These are phyloP conservation scores for Mallateleia sp. DNA, from an alignment of 2,888 invertebrate genomes.

Conservation along the genomic window DNA sequence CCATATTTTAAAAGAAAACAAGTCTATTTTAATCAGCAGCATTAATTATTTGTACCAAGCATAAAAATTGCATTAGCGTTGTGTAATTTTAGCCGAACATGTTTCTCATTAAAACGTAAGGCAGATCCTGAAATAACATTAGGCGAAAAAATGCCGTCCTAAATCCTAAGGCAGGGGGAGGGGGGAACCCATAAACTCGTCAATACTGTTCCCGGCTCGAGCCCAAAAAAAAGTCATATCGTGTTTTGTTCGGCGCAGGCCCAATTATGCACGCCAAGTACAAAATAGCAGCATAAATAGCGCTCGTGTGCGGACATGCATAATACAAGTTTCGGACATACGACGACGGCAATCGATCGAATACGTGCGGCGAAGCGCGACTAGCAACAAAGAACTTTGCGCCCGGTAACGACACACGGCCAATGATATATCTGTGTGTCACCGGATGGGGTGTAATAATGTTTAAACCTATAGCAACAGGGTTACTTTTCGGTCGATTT, in stretches of 20 bases:
- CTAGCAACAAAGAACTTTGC: constrained; percentile 76
- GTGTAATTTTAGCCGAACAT: constrained; percentile 30
- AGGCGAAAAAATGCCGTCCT: constrained; percentile 36
- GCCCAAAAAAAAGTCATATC: constrained; percentile 36
- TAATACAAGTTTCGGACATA: constrained; percentile 74
- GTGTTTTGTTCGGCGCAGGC: constrained; percentile 48
- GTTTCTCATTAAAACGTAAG: constrained; percentile 55
- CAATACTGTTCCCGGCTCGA: constrained; percentile 27
- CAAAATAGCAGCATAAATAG: constrained; percentile 62
- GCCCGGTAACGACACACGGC: constrained; percentile 72
- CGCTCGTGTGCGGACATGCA: constrained; percentile 67
- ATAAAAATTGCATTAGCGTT: constrained; percentile 43
- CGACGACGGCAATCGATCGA: constrained; percentile 70
- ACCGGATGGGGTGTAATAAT: constrained; percentile 67
- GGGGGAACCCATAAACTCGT: constrained; percentile 38
- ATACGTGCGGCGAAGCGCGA: constrained; percentile 70
- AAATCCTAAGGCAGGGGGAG: constrained; percentile 27
- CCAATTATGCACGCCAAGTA: constrained; percentile 61
- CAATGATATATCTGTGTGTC: constrained; percentile 57
- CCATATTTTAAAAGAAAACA: background rate
- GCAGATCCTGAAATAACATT: constrained; percentile 48
- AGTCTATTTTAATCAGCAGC: constrained; percentile 3
- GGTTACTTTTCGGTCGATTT: constrained; percentile 26
- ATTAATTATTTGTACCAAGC: constrained; percentile 17
- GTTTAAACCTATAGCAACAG: constrained; percentile 61